Evolutionary conservation across 2,888 invertebrate genomes (phyloP).

Genomic region (Anagyrus pseudococci): DNA sequence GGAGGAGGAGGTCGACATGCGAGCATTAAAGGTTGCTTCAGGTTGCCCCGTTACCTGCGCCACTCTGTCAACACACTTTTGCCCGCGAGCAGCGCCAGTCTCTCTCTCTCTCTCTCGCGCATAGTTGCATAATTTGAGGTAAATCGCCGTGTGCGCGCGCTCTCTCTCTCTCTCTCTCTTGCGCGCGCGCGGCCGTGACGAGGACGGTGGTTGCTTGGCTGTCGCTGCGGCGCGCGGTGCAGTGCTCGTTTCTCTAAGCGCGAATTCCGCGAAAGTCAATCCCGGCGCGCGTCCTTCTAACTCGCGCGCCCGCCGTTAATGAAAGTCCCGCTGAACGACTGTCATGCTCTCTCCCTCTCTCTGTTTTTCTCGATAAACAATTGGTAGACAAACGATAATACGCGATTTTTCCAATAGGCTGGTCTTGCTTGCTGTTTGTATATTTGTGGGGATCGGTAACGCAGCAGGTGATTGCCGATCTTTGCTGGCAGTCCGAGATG

Average conservation of each 20-base stretch:
- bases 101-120: too few relatives aligned
- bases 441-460: too few relatives aligned
- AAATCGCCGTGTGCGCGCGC: neutral
- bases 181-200: neutral
- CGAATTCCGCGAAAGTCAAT: neutral
- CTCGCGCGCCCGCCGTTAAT: conserved; percentile 16
- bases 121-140: conserved; percentile 23
- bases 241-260: too few relatives aligned
- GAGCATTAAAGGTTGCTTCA: conserved; percentile 6
- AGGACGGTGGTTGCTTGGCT: neutral
- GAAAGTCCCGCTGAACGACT: too few relatives aligned
- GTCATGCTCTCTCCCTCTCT: neutral
- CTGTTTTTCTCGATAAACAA: neutral
- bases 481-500: too few relatives aligned
- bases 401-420: too few relatives aligned
- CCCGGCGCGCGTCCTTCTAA: conserved; percentile 18
- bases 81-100: neutral
- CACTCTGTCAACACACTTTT: conserved; percentile 9
- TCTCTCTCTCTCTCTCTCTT: neutral
- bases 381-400: too few relatives aligned
- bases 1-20: neutral
- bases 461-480: too few relatives aligned
- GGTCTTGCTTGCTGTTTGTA: too few relatives aligned
- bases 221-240: neutral
- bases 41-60: conserved; percentile 18